phyloP scores from a whole-genome alignment of 2,797 vertebrate species.

The Danio tinwini region DNA sequence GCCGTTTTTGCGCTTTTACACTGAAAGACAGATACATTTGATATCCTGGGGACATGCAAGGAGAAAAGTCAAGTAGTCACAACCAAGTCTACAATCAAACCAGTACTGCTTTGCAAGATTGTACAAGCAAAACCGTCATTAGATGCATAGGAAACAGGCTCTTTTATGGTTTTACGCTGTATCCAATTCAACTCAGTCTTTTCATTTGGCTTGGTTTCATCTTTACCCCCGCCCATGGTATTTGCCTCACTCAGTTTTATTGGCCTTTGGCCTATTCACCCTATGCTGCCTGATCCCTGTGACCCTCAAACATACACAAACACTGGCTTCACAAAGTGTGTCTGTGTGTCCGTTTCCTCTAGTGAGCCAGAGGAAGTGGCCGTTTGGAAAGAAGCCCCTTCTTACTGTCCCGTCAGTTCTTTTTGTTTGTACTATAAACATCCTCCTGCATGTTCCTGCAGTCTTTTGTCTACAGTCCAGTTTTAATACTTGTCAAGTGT shows the following conservation, averaged over 20 bases:
- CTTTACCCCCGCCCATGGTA: neutral
- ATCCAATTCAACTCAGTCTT: neutral
- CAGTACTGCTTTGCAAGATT: neutral
- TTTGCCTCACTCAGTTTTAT: constrained; percentile 20
- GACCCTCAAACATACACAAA: constrained; percentile 33
- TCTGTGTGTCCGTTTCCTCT: constrained; percentile 44
- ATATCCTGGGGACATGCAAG: neutral
- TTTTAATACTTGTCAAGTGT: neutral
- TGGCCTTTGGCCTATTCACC: constrained; percentile 38
- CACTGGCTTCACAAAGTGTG: constrained; percentile 29
- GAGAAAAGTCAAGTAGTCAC: neutral
- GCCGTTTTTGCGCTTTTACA: neutral
- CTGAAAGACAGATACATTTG: neutral
- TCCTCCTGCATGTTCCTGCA: constrained; percentile 5
- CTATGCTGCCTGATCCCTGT: constrained; percentile 38
- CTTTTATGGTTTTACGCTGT: neutral
- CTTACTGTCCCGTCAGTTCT: constrained; percentile 53
- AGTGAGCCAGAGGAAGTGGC: constrained; percentile 63
- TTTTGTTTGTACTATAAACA: constrained; percentile 26
- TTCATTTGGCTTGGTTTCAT: constrained; percentile 2
- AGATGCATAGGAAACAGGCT: neutral
- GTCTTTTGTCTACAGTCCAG: neutral
- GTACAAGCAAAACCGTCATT: neutral
- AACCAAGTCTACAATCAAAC: neutral
- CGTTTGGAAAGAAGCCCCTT: constrained; percentile 17